These are phyloP conservation scores for Dendronephthya gigantea DNA, from an alignment of 64 coral and sea anemone genomes.

Conservation along the genomic window DNA sequence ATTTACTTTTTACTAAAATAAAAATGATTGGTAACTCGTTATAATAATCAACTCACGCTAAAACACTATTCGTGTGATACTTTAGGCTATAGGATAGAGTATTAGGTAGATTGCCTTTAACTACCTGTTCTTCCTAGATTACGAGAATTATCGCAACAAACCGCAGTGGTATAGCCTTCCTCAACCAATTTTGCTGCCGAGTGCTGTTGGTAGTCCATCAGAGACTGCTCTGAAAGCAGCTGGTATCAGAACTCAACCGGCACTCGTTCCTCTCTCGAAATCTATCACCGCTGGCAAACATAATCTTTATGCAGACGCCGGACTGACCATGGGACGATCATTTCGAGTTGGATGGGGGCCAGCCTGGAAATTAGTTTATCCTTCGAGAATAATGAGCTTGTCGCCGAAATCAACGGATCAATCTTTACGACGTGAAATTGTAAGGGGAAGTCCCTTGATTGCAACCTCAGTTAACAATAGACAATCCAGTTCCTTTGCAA, in stretches of 20 bases:
- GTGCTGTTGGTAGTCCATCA: constrained; percentile 68
- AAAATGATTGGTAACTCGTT: no score
- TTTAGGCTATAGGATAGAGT: no score
- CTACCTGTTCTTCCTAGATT: not conserved
- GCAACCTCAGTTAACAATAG: not conserved
- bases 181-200: constrained; percentile 65
- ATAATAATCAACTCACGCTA: no score
- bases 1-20: no score
- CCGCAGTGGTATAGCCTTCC: constrained; percentile 27
- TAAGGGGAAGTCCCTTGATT: not conserved
- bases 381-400: not conserved
- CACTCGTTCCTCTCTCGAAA: constrained; percentile 55
- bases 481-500: constrained; percentile 44
- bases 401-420: not conserved
- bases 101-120: not conserved
- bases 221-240: constrained; percentile 75
- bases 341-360: constrained; percentile 99
- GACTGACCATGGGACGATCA: constrained; percentile 85
- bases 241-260: constrained; percentile 56
- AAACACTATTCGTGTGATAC: no score
- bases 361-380: constrained; percentile 59
- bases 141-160: not conserved
- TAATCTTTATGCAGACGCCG: constrained; percentile 61
- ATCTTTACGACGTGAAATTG: not conserved
- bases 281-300: constrained; percentile 61